Evolutionary conservation across 2,113 vertebrate genomes (phyloP).

Genomic region (Cinclus mexicanus): DNA sequence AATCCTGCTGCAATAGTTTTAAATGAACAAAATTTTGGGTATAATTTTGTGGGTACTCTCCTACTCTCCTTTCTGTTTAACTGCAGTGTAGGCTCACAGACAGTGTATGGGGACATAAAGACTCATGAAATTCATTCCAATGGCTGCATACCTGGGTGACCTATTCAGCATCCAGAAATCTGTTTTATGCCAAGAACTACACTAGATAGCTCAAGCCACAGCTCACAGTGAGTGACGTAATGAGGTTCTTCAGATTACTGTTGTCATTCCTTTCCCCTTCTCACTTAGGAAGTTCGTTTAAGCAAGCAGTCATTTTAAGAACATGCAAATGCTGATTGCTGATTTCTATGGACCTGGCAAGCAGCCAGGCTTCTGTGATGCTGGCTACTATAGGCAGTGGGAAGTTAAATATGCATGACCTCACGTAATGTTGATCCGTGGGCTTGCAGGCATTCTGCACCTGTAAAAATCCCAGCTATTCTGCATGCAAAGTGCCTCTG

Average conservation of each 20-base stretch:
- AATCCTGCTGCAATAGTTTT: not conserved
- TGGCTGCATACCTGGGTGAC: slow-evolving; percentile 32
- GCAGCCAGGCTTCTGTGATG: slow-evolving; percentile 32
- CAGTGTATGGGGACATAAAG: not conserved
- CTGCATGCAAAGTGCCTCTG: not conserved
- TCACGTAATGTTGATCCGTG: accelerated
- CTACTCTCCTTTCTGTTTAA: slow-evolving; percentile 31
- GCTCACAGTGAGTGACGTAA: slow-evolving; percentile 25
- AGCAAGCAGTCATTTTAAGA: slow-evolving; percentile 57
- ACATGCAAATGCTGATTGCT: slow-evolving; percentile 12
- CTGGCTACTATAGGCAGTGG: not conserved
- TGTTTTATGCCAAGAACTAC: slow-evolving; percentile 47
- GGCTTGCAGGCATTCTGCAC: accelerated
- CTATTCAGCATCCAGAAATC: slow-evolving; percentile 46
- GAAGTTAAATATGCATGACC: not conserved
- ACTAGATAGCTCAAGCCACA: slow-evolving; percentile 56
- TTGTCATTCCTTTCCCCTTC: slow-evolving; percentile 31
- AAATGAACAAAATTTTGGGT: not conserved
- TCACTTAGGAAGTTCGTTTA: slow-evolving; percentile 53
- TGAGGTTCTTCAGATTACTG: slow-evolving; percentile 47
- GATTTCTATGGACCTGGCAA: slow-evolving; percentile 36
- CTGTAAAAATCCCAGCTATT: not conserved
- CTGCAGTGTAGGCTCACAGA: slow-evolving; percentile 16
- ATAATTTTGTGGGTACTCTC: not conserved
- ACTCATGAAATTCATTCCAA: not conserved